These are phyloP conservation scores for Pipistrellus pygmaeus DNA, from an alignment of 2,797 vertebrate genomes.

Conservation along the genomic window DNA sequence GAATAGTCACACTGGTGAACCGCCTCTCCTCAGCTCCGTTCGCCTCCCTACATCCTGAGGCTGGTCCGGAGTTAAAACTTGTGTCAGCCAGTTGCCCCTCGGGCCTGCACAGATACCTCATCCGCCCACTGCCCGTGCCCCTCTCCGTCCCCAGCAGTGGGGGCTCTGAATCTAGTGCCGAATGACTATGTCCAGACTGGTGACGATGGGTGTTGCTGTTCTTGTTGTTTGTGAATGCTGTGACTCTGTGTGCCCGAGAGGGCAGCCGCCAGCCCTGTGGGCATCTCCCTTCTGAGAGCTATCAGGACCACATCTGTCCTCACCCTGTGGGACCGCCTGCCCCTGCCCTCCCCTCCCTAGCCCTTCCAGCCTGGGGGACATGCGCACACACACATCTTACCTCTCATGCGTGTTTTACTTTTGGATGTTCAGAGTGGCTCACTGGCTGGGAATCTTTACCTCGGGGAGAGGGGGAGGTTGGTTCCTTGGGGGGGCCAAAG, in stretches of 20 bases:
- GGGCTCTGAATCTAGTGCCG: constrained; percentile 79
- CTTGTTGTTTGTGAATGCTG: constrained; percentile 80
- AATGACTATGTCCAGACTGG: constrained; percentile 83
- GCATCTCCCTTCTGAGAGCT: constrained; percentile 57
- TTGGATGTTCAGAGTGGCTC: constrained; percentile 81
- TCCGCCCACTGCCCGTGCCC: background rate
- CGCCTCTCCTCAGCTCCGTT: background rate
- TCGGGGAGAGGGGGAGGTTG: constrained; percentile 75
- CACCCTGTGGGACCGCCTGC: constrained; percentile 76
- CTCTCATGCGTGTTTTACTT: constrained; percentile 84
- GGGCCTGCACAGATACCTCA: constrained; percentile 83
- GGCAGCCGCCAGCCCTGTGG: constrained; percentile 69
- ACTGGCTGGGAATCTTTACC: constrained; percentile 85
- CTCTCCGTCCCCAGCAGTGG: constrained; percentile 5
- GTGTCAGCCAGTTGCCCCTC: constrained; percentile 55
- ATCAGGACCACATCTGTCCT: constrained; percentile 77
- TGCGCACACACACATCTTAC: constrained; percentile 76
- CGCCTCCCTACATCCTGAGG: constrained; percentile 49
- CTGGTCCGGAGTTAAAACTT: constrained; percentile 53
- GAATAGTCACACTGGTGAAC: background rate
- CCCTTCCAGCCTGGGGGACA: constrained; percentile 77
- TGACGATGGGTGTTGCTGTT: constrained; percentile 80
- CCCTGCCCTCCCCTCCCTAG: constrained; percentile 65
- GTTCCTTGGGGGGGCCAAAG: constrained; percentile 77
- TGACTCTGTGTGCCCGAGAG: constrained; percentile 72